Evolutionary conservation across 2,888 invertebrate species (phyloP), one percentile per base, ranked within the genome.

Genomic region (Brenthis daphne): DNA sequence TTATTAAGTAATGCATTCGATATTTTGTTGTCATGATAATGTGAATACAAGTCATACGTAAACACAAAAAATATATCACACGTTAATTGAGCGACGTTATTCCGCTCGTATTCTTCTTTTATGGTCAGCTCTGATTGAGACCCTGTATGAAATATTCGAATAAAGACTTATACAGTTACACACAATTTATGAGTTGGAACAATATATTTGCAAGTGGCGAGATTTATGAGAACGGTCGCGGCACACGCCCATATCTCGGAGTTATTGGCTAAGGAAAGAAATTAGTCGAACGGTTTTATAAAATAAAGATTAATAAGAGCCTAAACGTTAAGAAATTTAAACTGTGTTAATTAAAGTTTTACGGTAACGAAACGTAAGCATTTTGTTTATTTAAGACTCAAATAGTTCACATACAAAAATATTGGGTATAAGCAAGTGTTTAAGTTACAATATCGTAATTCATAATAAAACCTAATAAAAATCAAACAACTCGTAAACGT

Each of bases 161-260:
- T 86, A 82, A 86, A 88, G 87, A 86, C 85, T 76, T 79, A 77
- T 79, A 74, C 80, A 71, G 70, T 74, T 76, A 75, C 80, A 80
- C 77, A 74, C 80, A 81, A 85, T 87, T 87, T 86, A 87, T 86
- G 85, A 87, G 78, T 80, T 78, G 79, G 80, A 85, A 86, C 82
- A 85, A 85, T 83, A 82, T 85, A 79, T 83, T 82, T 81, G 83
- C 80, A 82, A 82, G 81, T 81, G 79, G 78, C 74, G 81, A 86
- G 88, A 89, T 89, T 89, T 89, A 89, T 86, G 82, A 79, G 78
- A 81, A 80, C 85, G 82, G 77, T 77, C 78, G 80, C 81, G 61
- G 60, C 81, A 73, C 74, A 79, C 79, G 80, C 79, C 83, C 82
- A 80, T 77, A 77, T 73, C 70, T 72, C 73, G 75, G 70, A 74